Conservation (phyloP, 2,113 vertebrate genomes). For the Tonatia bakeri region DNA sequence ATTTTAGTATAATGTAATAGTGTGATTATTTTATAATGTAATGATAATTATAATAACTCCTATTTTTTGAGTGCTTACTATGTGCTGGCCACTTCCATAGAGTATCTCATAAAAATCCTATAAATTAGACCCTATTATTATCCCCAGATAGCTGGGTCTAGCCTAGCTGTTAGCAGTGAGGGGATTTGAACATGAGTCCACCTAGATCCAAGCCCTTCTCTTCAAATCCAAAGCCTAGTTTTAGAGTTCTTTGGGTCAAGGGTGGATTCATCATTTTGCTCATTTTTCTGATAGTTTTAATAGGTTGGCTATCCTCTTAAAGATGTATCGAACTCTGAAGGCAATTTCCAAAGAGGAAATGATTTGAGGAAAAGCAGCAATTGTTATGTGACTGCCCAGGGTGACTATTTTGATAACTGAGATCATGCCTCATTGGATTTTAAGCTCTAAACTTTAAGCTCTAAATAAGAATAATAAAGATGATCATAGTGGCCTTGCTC, state of each 20-base stretch:
- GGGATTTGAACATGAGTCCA: not conserved
- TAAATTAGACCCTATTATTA: not conserved
- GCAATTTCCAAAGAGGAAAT: not conserved
- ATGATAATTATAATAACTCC: not conserved
- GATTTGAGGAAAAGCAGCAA: not conserved
- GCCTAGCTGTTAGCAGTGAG: not conserved
- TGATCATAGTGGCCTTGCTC: not conserved
- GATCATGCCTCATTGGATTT: not conserved
- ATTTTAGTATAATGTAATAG: not conserved
- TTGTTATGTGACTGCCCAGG: not conserved
- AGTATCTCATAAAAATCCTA: not conserved
- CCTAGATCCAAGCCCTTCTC: not conserved
- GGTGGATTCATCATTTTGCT: not conserved
- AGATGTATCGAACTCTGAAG: not conserved
- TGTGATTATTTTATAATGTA: not conserved
- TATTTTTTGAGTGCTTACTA: not conserved
- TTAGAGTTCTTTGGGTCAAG: not conserved
- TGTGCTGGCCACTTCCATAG: not conserved
- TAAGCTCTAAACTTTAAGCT: not conserved
- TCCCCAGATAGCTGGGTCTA: not conserved
- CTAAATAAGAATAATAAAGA: not conserved
- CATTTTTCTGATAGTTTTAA: not conserved
- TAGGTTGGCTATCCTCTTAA: not conserved
- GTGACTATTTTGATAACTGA: not conserved
- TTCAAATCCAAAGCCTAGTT: not conserved